A percentile compares a stretch with the other conserved stretches of the same genome.
These are phyloP conservation scores for Panthera tigris DNA, from an alignment of 2,113 vertebrate genomes.

Conservation along the genomic window DNA sequence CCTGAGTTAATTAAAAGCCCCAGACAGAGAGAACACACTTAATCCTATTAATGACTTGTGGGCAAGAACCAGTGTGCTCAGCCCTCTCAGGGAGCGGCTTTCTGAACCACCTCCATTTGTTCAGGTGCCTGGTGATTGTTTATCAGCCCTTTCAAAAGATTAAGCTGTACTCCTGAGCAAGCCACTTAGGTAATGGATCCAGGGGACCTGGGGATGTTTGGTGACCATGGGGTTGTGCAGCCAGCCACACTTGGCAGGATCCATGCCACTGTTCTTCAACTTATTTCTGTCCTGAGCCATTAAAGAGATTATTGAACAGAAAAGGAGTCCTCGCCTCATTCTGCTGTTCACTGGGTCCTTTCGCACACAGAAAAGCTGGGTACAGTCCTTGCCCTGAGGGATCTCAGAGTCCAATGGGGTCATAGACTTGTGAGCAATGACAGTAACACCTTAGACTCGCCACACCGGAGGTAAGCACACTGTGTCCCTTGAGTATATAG, in stretches of 20 bases:
- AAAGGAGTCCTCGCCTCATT: not conserved
- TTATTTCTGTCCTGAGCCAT: not conserved
- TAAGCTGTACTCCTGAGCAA: conserved; percentile 41
- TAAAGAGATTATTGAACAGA: not conserved
- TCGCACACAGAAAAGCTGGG: not conserved
- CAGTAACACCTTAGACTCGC: not conserved
- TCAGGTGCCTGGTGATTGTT: conserved; percentile 70
- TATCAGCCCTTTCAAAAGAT: conserved; percentile 77
- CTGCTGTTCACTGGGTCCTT: not conserved
- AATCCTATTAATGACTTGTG: conserved; percentile 70
- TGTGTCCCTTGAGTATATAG: not conserved
- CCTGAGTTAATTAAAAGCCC: conserved; percentile 55
- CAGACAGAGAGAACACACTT: conserved; percentile 56
- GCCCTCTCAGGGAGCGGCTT: conserved; percentile 41
- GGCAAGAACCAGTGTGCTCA: conserved; percentile 40
- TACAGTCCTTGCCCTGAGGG: not conserved
- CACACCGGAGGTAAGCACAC: not conserved
- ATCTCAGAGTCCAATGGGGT: not conserved
- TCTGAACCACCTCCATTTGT: conserved; percentile 56
- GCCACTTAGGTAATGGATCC: conserved; percentile 29
- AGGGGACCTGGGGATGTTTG: not conserved
- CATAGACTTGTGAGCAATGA: not conserved
- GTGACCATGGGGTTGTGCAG: not conserved
- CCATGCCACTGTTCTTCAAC: not conserved
- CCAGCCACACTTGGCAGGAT: not conserved